Base-by-base conservation (phyloP, 2,113 vertebrate genomes). In the Pedetes capensis region DNA sequence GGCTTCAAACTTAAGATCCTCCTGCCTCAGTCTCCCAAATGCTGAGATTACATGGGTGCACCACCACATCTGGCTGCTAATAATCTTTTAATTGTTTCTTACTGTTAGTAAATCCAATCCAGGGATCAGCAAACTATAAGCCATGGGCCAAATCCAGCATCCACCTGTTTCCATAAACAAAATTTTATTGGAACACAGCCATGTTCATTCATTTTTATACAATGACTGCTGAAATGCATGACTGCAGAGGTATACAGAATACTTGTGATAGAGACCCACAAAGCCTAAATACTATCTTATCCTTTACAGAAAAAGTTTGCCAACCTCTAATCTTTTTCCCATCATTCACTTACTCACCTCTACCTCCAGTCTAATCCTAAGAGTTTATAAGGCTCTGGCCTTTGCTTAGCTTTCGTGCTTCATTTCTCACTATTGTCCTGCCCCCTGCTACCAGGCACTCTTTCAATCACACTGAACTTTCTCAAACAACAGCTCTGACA, bases 161-260 rank as follows among this genome's bases (percentile, higher is more conserved):
- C 47, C 55, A 94, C 51, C 22, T 75, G 32, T 78, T 97, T 94
- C 75, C 81, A 72, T 63, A 76, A 78, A 71, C 85, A 84, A 83
- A 94, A 32, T 95, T 94, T 91, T 88, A 82, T 29, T 82, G 79
- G 51, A 94, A 71, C 20, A 93, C 27, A 92, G 34, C 61, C 69
- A 87, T 29, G 25, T 44, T 57, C 47, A 80, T 63, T 85, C 34
- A 66, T 75, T 89, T 92, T 93, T 55, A 4, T 61, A 94, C 13
- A 34, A 47, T 25, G 27, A 61, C 80, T 83, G 37, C n/a, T 91
- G 85, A 90, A 51, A 55, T 7, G 34, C 29, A 13, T 25, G 87
- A 74, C 25, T 69, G 17, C 10, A 92, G 44, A 89, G 63, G 6
- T 90, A 27, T 89, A 25, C 64, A 80, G 25, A 81, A 61, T 1